Base-by-base conservation (phyloP, 2,888 invertebrate species). In the Ashinkailepas kermadecensis region DNA sequence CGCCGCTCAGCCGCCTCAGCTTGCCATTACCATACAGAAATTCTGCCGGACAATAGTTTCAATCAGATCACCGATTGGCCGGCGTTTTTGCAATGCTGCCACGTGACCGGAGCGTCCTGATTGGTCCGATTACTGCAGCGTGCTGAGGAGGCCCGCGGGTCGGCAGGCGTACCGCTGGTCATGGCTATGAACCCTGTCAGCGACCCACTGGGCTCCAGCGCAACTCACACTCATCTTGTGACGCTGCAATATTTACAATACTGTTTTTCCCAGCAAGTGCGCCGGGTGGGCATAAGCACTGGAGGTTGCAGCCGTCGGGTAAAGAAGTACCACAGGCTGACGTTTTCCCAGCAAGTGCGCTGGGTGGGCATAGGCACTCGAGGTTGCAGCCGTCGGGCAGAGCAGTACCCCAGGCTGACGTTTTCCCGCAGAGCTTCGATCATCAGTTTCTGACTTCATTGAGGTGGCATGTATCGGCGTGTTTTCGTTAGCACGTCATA, bases 41-140 rank as follows among this genome's bases (percentile, higher is more conserved):
- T 39, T 25, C 25, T 15, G 70, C 9, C 25, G 39, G 70, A 70
- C 70, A 70, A 70, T 70, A 39, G 39, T 70, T 70, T 70, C 70
- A 70, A 70, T 70, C 70, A 70, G 70, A 8, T 12, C 70, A 70
- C 39, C 70, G 70, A 70, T 70, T 70, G 70, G 70, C 39, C 70
- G 70, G 39, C 70, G 39, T 10, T 39, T 23, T 25, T 70, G 70
- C 39, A 39, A 15, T 3, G 23, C 23, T 39, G 39, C 39, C 70
- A 70, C 70, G 70, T 70, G 70, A 70, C 70, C 70, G 11, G 70
- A 8, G 13, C 12, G 13, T 10, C 39, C 15, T 15, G 70, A 70
- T 70, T 39, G 70, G 70, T 23, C 15, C 70, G 70, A 70, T 70
- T 25, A 67, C 62, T 8, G 65, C 3, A 11, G 65, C 65, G 11